Conservation (phyloP, 2,888 invertebrate genomes). For the Drosophila colorata region DNA sequence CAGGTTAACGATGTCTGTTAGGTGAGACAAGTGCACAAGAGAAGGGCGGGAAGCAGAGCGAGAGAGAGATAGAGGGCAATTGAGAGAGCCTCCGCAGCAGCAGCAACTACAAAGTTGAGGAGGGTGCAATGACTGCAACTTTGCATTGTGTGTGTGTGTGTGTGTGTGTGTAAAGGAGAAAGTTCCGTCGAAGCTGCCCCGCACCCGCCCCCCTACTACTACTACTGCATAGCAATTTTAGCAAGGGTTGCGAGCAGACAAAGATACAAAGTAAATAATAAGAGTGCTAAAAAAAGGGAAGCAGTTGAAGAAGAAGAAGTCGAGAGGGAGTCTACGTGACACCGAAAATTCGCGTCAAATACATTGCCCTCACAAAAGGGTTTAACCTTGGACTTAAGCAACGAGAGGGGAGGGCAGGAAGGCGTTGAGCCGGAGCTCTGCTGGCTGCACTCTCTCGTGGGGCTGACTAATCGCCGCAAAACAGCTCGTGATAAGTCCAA, state of each 20-base stretch:
- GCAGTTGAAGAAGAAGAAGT: background rate
- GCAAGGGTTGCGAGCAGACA: constrained; percentile 43
- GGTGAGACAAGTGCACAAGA: constrained; percentile 35
- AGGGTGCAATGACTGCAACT: constrained; percentile 81
- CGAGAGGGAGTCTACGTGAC: constrained; percentile 19
- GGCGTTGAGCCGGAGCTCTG: background rate
- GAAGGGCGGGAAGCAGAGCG: background rate
- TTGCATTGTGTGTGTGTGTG: constrained; percentile 15
- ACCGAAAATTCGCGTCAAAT: constrained; percentile 40
- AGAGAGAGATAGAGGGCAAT: constrained; percentile 1
- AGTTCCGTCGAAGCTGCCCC: constrained; percentile 17
- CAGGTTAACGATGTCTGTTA: constrained; percentile 71
- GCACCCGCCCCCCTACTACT: background rate
- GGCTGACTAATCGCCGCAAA: constrained; percentile 41
- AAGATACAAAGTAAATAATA: constrained; percentile 21
- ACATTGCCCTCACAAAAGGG: constrained; percentile 59
- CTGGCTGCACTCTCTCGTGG: constrained; percentile 26
- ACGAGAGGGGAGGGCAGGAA: background rate
- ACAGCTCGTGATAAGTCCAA: constrained; percentile 23
- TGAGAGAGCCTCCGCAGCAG: constrained; percentile 18
- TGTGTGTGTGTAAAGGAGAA: constrained; percentile 32
- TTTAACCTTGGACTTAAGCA: constrained; percentile 69
- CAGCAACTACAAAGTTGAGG: constrained; percentile 46
- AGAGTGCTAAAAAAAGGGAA: constrained; percentile 18
- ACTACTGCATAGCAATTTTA: constrained; percentile 60